phyloP scores from a whole-genome alignment of 2,113 vertebrate genomes.

The Oncorhynchus tshawytscha region DNA sequence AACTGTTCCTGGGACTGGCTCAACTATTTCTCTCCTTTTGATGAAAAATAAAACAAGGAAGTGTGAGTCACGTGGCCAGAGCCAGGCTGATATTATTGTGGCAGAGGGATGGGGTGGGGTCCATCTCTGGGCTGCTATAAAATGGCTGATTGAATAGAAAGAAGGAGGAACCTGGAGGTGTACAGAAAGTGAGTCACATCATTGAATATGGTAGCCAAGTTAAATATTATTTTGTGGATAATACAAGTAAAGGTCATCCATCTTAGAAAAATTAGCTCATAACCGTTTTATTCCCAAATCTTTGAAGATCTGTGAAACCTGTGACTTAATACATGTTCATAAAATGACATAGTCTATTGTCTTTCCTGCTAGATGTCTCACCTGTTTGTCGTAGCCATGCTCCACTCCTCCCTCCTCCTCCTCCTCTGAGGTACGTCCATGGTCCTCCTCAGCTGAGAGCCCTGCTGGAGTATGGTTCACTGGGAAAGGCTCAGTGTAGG shows the following conservation, averaged over 20 bases:
- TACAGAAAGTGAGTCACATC: neutral
- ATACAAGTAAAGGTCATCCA: neutral
- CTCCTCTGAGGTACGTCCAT: slow-evolving; percentile 88
- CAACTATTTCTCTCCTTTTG: slow-evolving; percentile 34
- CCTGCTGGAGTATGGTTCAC: slow-evolving; percentile 73
- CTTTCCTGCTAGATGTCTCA: slow-evolving; percentile 49
- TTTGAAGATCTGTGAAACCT: neutral
- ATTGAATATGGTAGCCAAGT: neutral
- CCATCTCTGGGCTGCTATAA: slow-evolving; percentile 59
- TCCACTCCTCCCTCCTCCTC: slow-evolving; percentile 83
- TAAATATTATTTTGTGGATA: neutral
- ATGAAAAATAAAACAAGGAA: slow-evolving; percentile 64
- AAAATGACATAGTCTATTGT: neutral
- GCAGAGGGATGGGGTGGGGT: slow-evolving; percentile 67
- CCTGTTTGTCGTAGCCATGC: slow-evolving; percentile 78
- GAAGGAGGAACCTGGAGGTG: neutral
- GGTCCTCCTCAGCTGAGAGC: slow-evolving; percentile 84
- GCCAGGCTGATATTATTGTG: slow-evolving; percentile 52
- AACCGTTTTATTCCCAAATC: neutral
- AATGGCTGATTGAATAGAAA: slow-evolving; percentile 62
- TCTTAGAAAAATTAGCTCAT: neutral
- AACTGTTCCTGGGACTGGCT: slow-evolving; percentile 21
- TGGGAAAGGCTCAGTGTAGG: slow-evolving; percentile 94
- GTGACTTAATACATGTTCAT: neutral
- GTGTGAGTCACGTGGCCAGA: slow-evolving; percentile 49